A percentile compares a stretch with the other conserved stretches of the same genome.
Evolutionary conservation across 2,113 vertebrate species (phyloP).

Genomic region (Muscicapa adusta): DNA sequence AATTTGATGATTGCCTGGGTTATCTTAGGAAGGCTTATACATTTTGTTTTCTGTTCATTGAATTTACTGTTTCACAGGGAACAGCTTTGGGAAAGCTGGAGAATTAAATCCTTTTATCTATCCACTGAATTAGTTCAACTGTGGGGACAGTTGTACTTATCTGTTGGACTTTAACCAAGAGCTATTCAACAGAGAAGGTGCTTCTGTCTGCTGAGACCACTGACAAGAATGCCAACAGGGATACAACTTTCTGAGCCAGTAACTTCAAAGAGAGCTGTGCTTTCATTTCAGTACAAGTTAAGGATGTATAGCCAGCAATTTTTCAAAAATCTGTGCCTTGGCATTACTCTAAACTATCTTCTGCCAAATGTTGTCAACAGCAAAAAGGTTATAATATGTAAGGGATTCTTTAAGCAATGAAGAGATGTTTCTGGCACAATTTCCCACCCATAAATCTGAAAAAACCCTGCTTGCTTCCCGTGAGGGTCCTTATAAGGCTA

Average conservation of each 20-base stretch:
- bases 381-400: neutral
- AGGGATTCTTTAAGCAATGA: neutral
- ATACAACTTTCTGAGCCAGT: neutral
- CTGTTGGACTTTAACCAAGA: neutral
- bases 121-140: neutral
- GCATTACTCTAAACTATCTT: neutral
- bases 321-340: neutral
- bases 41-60: conserved; percentile 2
- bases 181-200: neutral
- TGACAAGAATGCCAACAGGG: neutral
- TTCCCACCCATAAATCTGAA: neutral
- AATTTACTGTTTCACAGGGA: neutral
- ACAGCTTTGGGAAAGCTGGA: neutral
- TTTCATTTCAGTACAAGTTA: neutral
- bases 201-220: neutral
- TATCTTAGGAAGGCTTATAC: neutral
- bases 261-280: neutral
- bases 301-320: neutral
- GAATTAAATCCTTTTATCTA: conserved; percentile 39
- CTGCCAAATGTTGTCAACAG: neutral
- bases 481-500: neutral
- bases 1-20: neutral
- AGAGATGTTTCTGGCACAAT: neutral
- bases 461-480: neutral
- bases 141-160: neutral